These are phyloP conservation scores for Drosophila histrio DNA, from an alignment of 2,888 invertebrate species.

Conservation along the genomic window DNA sequence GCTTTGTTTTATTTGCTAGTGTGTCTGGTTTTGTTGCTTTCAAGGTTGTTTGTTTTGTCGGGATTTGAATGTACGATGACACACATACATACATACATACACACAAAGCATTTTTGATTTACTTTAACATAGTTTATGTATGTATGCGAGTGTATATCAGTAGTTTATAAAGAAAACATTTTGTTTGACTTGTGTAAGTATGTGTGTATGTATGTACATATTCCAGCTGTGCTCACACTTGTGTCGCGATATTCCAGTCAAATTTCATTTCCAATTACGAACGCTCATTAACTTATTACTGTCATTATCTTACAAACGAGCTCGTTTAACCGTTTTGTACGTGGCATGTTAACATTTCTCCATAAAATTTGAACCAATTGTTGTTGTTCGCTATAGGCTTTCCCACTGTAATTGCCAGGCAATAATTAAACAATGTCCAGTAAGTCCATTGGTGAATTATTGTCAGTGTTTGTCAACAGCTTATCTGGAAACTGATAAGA, in stretches of 20 bases:
- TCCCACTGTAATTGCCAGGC: background rate
- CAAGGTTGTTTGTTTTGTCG: conserved; percentile 66
- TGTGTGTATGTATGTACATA: conserved; percentile 15
- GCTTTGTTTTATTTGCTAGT: conserved; percentile 39
- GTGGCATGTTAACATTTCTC: conserved; percentile 29
- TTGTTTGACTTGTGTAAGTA: conserved; percentile 42
- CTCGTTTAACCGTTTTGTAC: conserved; percentile 9
- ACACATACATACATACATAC: background rate
- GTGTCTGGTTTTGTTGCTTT: conserved; percentile 56
- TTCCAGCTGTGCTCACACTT: conserved; percentile 45
- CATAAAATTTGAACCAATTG: conserved; percentile 15
- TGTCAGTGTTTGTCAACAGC: conserved; percentile 6
- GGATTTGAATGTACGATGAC: conserved; percentile 31
- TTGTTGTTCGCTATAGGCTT: background rate
- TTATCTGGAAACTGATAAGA: conserved; percentile 65
- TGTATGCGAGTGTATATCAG: conserved; percentile 1
- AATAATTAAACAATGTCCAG: conserved; percentile 5
- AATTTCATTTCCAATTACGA: conserved; percentile 31
- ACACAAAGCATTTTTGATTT: background rate
- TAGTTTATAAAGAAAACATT: conserved; percentile 62
- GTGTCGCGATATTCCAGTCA: conserved; percentile 49
- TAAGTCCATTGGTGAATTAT: conserved; percentile 1
- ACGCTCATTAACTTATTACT: conserved; percentile 41
- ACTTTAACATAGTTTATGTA: background rate
- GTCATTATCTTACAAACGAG: conserved; percentile 25